These are phyloP conservation scores for Diceros bicornis DNA, from an alignment of 2,797 vertebrate species.

Conservation along the genomic window DNA sequence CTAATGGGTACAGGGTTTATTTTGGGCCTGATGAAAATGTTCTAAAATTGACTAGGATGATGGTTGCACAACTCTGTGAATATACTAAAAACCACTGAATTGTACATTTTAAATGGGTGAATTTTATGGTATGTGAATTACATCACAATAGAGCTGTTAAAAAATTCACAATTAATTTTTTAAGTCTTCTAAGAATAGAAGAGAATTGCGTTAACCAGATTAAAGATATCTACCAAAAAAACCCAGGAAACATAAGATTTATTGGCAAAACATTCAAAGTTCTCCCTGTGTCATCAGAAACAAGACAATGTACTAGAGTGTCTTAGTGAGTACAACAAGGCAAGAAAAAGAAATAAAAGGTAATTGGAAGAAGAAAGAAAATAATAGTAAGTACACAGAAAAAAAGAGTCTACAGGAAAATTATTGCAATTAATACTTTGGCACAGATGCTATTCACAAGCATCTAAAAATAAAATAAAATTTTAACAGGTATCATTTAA, in stretches of 20 bases:
- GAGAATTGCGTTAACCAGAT: not conserved
- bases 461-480: not conserved
- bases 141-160: not conserved
- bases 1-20: not conserved
- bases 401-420: not conserved
- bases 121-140: not conserved
- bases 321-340: not conserved
- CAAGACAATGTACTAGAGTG: not conserved
- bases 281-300: not conserved
- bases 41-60: too few species aligned
- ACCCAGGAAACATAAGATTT: not conserved
- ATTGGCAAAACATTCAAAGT: not conserved
- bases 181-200: not conserved
- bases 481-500: not conserved
- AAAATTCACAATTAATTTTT: not conserved
- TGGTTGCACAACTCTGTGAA: not conserved
- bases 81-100: not conserved
- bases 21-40: not conserved
- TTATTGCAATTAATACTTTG: not conserved
- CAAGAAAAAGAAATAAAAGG: not conserved
- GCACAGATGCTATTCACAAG: not conserved
- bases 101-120: not conserved
- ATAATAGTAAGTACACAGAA: not conserved
- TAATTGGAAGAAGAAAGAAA: not conserved
- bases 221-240: not conserved